These are phyloP conservation scores for Telenomus remus DNA, from an alignment of 1,140 invertebrate genomes.

Conservation along the genomic window DNA sequence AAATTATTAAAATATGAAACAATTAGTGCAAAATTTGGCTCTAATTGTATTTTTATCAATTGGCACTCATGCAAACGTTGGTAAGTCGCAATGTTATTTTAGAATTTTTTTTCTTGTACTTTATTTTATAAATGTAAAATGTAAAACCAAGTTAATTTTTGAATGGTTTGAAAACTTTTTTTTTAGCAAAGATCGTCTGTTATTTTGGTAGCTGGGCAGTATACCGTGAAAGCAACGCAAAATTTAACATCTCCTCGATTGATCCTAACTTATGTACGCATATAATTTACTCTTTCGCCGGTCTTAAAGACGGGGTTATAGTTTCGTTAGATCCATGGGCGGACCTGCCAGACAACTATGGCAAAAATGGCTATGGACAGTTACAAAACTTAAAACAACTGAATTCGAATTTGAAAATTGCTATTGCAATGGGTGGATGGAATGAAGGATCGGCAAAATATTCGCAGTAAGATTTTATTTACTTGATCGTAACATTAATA, in stretches of 20 bases:
- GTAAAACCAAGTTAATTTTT: too few relatives aligned
- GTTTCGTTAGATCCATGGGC: slow-evolving; percentile 77
- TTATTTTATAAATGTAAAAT: too few relatives aligned
- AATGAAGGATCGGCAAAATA: slow-evolving; percentile 81
- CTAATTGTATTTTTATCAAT: too few relatives aligned
- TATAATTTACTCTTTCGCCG: slow-evolving; percentile 82
- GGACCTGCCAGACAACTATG: slow-evolving; percentile 75
- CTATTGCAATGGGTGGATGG: slow-evolving; percentile 86
- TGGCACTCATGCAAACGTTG: too few relatives aligned
- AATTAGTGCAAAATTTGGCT: too few relatives aligned
- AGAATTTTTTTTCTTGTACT: too few relatives aligned
- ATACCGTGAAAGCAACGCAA: slow-evolving; percentile 77
- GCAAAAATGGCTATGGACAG: slow-evolving; percentile 71
- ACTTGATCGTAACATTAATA: background rate
- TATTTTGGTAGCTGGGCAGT: slow-evolving; percentile 81
- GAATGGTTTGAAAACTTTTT: too few relatives aligned
- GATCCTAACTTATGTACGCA: slow-evolving; percentile 82
- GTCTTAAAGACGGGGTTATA: slow-evolving; percentile 73
- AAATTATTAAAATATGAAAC: too few relatives aligned
- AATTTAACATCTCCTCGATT: slow-evolving; percentile 77
- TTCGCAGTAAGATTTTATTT: slow-evolving; percentile 68
- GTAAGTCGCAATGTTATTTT: too few relatives aligned
- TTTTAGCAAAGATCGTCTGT: slow-evolving; percentile 78
- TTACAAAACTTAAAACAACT: slow-evolving; percentile 74
- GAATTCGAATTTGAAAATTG: slow-evolving; percentile 79